These are phyloP conservation scores for Dufourea novaeangliae DNA, from an alignment of 1,140 invertebrate genomes.

Conservation along the genomic window DNA sequence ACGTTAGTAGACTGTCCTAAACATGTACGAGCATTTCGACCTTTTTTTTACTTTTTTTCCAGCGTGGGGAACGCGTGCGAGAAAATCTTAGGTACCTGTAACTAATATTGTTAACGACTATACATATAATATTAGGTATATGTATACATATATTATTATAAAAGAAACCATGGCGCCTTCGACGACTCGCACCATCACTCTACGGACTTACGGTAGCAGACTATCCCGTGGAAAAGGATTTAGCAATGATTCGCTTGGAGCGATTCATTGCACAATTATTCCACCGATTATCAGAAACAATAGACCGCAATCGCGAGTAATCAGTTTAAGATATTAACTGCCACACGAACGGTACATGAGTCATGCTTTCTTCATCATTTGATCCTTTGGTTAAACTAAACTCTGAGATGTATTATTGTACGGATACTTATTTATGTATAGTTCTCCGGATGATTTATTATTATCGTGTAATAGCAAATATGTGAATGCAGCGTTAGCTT, in stretches of 20 bases:
- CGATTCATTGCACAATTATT: background rate
- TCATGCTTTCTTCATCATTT: no score
- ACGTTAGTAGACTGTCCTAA: constrained; percentile 57
- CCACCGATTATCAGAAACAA: background rate
- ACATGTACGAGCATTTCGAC: constrained; percentile 57
- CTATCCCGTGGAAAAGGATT: background rate
- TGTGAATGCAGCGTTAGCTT: no score
- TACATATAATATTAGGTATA: constrained; percentile 38
- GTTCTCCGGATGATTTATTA: no score
- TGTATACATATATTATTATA: constrained; percentile 40
- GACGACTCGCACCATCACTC: constrained; percentile 46
- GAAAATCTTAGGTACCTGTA: constrained; percentile 63
- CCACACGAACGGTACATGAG: background rate
- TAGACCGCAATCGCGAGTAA: background rate
- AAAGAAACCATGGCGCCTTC: constrained; percentile 60
- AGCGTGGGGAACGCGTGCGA: constrained; percentile 51
- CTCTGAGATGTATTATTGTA: no score
- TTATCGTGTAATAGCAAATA: no score
- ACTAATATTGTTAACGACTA: constrained; percentile 50
- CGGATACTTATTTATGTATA: no score
- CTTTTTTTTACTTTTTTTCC: constrained; percentile 63
- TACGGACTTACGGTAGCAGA: constrained; percentile 34
- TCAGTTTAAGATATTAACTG: background rate
- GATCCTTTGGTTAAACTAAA: no score
- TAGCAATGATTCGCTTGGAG: background rate